These are phyloP conservation scores for Clarias macrocephalus DNA, from an alignment of 2,113 vertebrate species.

Conservation along the genomic window DNA sequence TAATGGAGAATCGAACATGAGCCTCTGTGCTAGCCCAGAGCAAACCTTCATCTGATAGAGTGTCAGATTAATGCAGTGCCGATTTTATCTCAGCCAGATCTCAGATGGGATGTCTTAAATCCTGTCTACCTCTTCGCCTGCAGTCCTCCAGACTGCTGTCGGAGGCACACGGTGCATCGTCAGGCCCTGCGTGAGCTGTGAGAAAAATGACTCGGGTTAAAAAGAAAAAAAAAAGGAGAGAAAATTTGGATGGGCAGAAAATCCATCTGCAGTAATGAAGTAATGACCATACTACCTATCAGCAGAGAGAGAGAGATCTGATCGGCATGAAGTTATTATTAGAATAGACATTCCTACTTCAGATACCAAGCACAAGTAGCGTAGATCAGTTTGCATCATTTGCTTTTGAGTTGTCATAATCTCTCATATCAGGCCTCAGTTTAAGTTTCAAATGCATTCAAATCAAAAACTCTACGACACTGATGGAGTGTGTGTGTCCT, in stretches of 20 bases:
- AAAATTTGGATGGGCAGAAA: conserved; percentile 33
- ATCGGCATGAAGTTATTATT: conserved; percentile 29
- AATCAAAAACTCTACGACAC: conserved; percentile 23
- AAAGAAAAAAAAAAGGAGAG: not conserved
- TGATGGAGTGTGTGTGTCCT: conserved; percentile 12
- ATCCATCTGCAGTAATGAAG: conserved; percentile 51
- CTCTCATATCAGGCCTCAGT: not conserved
- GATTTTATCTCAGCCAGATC: conserved; percentile 42
- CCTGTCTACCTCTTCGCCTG: conserved; percentile 6
- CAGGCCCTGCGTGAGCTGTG: not conserved
- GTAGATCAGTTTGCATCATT: conserved; percentile 12
- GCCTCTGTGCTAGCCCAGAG: conserved; percentile 2
- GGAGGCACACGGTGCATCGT: conserved; percentile 19
- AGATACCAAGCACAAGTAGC: not conserved
- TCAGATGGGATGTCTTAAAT: conserved; percentile 28
- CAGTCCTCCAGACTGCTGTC: conserved; percentile 1
- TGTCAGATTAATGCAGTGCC: conserved; percentile 36
- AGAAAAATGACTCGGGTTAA: conserved; percentile 6
- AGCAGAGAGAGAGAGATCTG: conserved; percentile 25
- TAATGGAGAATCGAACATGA: conserved; percentile 42
- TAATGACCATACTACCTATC: conserved; percentile 42
- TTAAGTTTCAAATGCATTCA: conserved; percentile 31
- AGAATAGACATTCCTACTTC: conserved; percentile 12
- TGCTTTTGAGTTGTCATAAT: conserved; percentile 8
- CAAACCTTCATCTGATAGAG: conserved; percentile 25